A percentile compares a stretch with the other conserved stretches of the same genome.
These are phyloP conservation scores for Poecilus cupreus DNA, from an alignment of 2,888 invertebrate species.

Conservation along the genomic window DNA sequence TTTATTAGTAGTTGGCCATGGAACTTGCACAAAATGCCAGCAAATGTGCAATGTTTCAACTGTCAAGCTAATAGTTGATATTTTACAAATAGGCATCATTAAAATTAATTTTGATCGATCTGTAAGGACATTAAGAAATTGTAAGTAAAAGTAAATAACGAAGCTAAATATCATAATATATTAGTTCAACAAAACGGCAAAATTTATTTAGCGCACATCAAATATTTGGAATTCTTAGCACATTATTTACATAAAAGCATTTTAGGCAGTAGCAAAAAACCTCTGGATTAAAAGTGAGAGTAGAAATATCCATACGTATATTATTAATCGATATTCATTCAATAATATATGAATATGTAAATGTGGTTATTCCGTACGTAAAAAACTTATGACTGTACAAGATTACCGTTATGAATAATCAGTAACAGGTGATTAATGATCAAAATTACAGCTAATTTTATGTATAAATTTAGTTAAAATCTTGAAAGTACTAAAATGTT, in stretches of 20 bases:
- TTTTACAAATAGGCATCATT: too few relatives aligned
- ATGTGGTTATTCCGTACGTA: background rate
- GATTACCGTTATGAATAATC: slow-evolving; percentile 27
- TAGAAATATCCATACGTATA: background rate
- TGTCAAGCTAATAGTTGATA: too few relatives aligned
- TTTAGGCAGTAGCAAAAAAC: background rate
- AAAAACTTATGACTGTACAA: slow-evolving; percentile 7
- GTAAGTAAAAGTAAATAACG: too few relatives aligned
- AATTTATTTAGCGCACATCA: too few relatives aligned
- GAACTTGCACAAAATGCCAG: too few relatives aligned
- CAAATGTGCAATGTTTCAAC: too few relatives aligned
- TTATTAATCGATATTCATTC: slow-evolving; percentile 2
- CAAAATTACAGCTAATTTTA: background rate
- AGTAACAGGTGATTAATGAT: slow-evolving; percentile 21
- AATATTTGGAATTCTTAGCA: too few relatives aligned
- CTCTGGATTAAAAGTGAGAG: slow-evolving; percentile 23
- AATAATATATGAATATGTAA: slow-evolving; percentile 31
- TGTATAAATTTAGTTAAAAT: background rate
- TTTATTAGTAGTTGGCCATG: too few relatives aligned
- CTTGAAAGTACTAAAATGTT: background rate
- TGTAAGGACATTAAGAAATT: too few relatives aligned
- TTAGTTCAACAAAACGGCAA: too few relatives aligned
- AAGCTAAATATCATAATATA: too few relatives aligned
- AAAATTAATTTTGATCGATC: too few relatives aligned
- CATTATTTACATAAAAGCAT: background rate